Base-by-base conservation (phyloP, 2,797 vertebrate genomes). In the Cyclopterus lumpus region DNA sequence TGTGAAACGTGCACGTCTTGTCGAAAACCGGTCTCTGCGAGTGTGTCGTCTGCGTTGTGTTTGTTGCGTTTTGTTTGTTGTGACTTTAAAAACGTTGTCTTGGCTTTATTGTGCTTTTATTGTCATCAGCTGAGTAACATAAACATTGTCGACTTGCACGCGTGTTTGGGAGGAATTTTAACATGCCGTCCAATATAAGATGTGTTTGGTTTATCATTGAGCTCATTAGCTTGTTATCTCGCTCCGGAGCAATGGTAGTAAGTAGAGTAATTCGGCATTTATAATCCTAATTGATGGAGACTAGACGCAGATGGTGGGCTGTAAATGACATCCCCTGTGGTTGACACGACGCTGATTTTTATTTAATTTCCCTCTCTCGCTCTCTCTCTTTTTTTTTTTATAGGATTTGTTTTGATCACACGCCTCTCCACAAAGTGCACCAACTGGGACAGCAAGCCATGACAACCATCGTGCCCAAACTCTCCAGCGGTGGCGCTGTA, bases 401-500 rank as follows among this genome's bases (percentile, higher is more conserved):
- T 64, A 84, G 68, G 83, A 72, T 86, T 82, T 76, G 36, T 80
- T 80, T 77, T 68, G 15, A 60, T 93, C 94, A 63, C 70, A 81
- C 77, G 69, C 83, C 65, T 67, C 71, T 67, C 71, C 55, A 40
- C 5, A 30, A 76, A 80, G 84, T 81, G 75, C 68, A 66, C 67
- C 71, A 48, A 68, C 81, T 73, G 88, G n/a, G 86, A 90, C 67
- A 67, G 63, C 42, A 86, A 86, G 88, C 88, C 81, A 95, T 96
- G 95, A 90, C 94, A 67, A 87, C 92, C 94, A 83, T 94, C 88
- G 91, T 95, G 34, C 92, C 97, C 77, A 98, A 97, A 91, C 92
- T 99, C 86, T 95, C 95, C 54, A 97, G 97, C 48, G 94, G 97
- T 28, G 80, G 87, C 22, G 59, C 81, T 46, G 87, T 95, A 6